Conservation (phyloP, 2,797 vertebrate species). For the Labeo calbasu region DNA sequence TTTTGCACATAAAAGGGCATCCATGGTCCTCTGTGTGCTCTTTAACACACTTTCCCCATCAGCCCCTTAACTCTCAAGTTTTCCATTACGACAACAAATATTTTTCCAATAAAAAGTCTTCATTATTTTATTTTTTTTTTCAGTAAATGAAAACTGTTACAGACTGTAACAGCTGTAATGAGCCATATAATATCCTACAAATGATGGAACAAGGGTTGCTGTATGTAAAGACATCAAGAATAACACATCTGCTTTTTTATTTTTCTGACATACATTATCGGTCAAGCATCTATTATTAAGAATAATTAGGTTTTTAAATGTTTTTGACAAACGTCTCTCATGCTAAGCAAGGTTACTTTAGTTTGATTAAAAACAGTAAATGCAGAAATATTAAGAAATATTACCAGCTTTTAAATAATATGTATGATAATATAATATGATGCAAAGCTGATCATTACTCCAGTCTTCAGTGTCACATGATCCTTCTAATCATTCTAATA, state of each 20-base stretch:
- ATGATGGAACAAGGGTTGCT: not conserved
- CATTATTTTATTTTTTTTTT: not conserved
- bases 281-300: not conserved
- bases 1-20: constrained; percentile 20
- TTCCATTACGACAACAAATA: not conserved
- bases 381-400: not conserved
- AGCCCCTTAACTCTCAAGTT: not conserved
- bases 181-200: not conserved
- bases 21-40: not conserved
- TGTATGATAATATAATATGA: too few relatives aligned
- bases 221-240: not conserved
- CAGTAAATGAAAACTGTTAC: not conserved
- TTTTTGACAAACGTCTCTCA: not conserved
- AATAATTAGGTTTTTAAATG: not conserved
- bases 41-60: not conserved
- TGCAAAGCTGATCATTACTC: not conserved
- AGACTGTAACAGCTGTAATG: too few relatives aligned
- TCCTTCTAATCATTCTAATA: not conserved
- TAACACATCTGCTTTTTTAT: not conserved
- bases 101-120: not conserved
- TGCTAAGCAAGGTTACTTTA: not conserved
- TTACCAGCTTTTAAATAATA: too few relatives aligned
- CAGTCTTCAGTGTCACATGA: not conserved
- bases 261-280: not conserved
- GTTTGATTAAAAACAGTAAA: not conserved